A percentile compares a stretch with the other conserved stretches of the same genome.
phyloP scores from a whole-genome alignment of 2,113 vertebrate genomes.

The Haemorhous mexicanus region DNA sequence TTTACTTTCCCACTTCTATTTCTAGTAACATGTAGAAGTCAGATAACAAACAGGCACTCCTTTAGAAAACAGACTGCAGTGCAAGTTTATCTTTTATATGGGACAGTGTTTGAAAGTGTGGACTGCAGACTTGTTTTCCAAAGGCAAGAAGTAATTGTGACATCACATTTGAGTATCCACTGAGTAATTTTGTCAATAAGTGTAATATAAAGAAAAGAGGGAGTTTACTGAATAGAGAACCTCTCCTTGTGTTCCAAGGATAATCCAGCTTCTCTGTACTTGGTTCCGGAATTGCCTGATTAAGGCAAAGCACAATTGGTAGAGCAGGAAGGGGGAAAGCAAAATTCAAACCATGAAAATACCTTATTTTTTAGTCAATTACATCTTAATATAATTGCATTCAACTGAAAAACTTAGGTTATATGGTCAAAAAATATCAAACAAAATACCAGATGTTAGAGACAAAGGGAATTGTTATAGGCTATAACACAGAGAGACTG shows the following conservation, averaged over 20 bases:
- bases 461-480: neutral
- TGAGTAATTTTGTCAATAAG: neutral
- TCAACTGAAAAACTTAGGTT: neutral
- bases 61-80: neutral
- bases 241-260: neutral
- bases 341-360: neutral
- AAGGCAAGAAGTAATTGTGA: neutral
- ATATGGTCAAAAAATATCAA: neutral
- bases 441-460: neutral
- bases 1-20: neutral
- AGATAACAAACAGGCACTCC: neutral
- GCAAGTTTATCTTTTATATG: neutral
- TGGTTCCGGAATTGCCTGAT: neutral
- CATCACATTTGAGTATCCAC: neutral
- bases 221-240: neutral
- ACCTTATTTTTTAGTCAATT: neutral
- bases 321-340: fast-evolving
- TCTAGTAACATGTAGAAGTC: neutral
- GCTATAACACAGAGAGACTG: neutral
- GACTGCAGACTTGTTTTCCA: neutral
- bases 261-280: neutral
- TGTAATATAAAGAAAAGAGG: neutral
- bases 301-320: fast-evolving
- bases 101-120: neutral
- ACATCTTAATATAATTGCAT: neutral